Conservation (phyloP, 30 jellyfish, hydroid and myxozoan genomes). For the Calvadosia cruxmelitensis region DNA sequence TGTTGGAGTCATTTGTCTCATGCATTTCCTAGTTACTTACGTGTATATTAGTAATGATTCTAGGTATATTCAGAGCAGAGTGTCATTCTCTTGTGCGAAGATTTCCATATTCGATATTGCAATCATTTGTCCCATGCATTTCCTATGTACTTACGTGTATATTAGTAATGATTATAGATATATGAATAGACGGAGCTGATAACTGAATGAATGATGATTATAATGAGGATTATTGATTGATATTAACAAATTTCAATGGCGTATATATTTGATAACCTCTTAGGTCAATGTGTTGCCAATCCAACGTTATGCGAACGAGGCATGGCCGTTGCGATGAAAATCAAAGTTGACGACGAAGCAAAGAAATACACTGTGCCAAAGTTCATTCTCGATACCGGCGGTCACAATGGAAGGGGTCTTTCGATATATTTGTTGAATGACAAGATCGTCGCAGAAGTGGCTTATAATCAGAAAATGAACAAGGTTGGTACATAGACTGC, state of each 20-base stretch:
- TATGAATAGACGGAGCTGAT: no score
- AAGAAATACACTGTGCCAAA: conserved; percentile 39
- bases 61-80: no score
- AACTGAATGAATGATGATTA: no score
- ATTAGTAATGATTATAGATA: no score
- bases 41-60: no score
- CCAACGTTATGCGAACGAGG: conserved; percentile 93
- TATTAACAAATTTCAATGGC: not conserved
- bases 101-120: no score
- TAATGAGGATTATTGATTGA: no score
- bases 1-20: no score
- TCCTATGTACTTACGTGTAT: no score
- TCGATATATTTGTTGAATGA: conserved; percentile 62
- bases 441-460: conserved; percentile 61
- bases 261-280: not conserved
- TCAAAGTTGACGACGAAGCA: conserved; percentile 58
- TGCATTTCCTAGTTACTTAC: no score
- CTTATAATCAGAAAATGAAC: conserved; percentile 84
- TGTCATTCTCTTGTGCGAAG: not conserved
- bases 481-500: no score
- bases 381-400: conserved; percentile 91
- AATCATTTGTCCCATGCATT: no score
- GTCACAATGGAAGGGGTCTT: conserved; percentile 96
- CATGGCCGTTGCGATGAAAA: conserved; percentile 58
- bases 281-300: conserved; percentile 81